Evolutionary conservation across 2,113 vertebrate species (phyloP).

Genomic region (Anoplopoma fimbria): DNA sequence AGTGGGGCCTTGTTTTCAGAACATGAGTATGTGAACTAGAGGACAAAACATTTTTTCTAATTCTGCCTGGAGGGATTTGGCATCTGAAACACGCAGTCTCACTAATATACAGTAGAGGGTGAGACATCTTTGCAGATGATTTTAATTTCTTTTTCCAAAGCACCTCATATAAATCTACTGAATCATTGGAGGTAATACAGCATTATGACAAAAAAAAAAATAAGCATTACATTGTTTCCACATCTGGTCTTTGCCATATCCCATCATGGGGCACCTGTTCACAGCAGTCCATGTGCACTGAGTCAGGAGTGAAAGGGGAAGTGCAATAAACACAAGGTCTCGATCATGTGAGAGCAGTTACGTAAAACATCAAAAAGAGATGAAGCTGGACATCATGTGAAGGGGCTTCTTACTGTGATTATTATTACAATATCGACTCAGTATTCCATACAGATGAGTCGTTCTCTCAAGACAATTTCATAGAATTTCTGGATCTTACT

Average conservation of each 20-base stretch:
- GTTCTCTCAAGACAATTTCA: conserved; percentile 39
- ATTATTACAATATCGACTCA: conserved; percentile 49
- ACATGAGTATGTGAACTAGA: conserved; percentile 44
- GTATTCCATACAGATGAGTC: conserved; percentile 56
- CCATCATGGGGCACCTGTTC: conserved; percentile 49
- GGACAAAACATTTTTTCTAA: conserved; percentile 45
- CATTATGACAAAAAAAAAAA: conserved; percentile 31
- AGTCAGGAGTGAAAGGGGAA: conserved; percentile 67
- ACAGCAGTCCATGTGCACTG: conserved; percentile 47
- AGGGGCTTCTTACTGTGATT: conserved; percentile 65
- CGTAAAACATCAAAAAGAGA: conserved; percentile 23
- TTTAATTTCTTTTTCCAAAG: conserved; percentile 51
- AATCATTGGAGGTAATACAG: conserved; percentile 54
- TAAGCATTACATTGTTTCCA: conserved; percentile 47
- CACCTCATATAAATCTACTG: conserved; percentile 49
- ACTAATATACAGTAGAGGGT: conserved; percentile 33
- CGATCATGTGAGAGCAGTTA: conserved; percentile 11
- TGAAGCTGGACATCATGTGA: conserved; percentile 44
- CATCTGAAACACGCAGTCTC: conserved; percentile 43
- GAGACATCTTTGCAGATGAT: conserved; percentile 43
- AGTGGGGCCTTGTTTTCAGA: conserved; percentile 71
- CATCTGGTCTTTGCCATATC: conserved; percentile 46
- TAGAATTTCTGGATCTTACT: conserved; percentile 8
- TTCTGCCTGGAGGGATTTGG: conserved; percentile 44
- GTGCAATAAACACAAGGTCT: conserved; percentile 75